Base-by-base conservation (phyloP, 2,797 vertebrate genomes). In the Pygocentrus nattereri region DNA sequence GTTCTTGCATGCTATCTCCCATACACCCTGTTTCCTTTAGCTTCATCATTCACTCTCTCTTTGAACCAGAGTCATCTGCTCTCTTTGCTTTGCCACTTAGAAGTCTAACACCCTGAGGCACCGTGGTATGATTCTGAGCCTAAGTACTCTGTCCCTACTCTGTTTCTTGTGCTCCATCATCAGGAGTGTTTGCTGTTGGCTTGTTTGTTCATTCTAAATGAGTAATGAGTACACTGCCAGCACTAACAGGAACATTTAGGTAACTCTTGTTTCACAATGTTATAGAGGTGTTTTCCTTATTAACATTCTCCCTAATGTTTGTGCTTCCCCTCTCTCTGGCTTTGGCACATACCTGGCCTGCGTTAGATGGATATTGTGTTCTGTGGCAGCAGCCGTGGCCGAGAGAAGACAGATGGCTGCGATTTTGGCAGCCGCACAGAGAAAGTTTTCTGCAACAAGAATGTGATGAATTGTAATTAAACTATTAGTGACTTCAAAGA, bases 341-440 rank as follows among this genome's bases (percentile, higher is more conserved):
- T 71, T 59, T 74, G 27, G 61, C 80, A 78, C 83, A 79, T n/a
- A 79, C 73, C 68, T 27, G 16, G 61, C 72, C 70, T 85, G 0
- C 75, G 21, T 44, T 52, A 58, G 50, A 69, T 83, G 49, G 31
- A 83, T 86, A 86, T 68, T 74, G 87, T 84, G 84, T 71, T 78
- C 85, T 62, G 83, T 83, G 59, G 80, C 81, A 87, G 84, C 88
- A 84, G 85, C 64, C 52, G 77, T 8, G 76, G 86, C 84, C 83
- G 81, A 85, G 86, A 82, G 84, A 74, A 89, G 86, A 89, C 91
- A 91, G 90, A 92, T 92, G 91, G 90, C 8, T 30, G 38, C 49
- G 8, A 84, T 49, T 89, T 82, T 93, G 92, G 92, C 89, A 41
- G 82, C 72, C 58, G 0, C 38, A 88, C 89, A 86, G 78, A 86